phyloP scores from a whole-genome alignment of 1,140 invertebrate species.

The Temnothorax nylanderi region DNA sequence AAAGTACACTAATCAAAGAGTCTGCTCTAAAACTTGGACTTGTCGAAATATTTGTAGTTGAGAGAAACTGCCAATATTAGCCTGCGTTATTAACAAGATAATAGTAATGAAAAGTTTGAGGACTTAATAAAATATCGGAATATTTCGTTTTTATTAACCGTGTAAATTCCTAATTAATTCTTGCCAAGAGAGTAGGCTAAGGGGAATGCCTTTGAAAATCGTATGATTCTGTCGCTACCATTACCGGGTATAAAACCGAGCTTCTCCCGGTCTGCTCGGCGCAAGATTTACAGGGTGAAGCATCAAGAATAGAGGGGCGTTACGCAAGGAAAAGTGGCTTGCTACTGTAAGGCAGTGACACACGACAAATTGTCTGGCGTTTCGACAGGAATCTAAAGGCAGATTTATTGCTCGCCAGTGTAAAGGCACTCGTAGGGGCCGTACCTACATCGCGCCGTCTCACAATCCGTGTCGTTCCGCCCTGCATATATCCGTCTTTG shows the following conservation, averaged over 20 bases:
- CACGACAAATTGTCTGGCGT: slow-evolving; percentile 70
- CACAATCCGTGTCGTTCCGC: slow-evolving; percentile 46
- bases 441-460: slow-evolving; percentile 51
- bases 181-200: not conserved
- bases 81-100: not conserved
- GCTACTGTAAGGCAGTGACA: slow-evolving; percentile 62
- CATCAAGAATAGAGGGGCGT: slow-evolving; percentile 65
- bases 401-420: slow-evolving; percentile 68
- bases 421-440: slow-evolving; percentile 61
- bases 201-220: slow-evolving; percentile 21
- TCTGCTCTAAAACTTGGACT: not conserved
- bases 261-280: slow-evolving; percentile 31
- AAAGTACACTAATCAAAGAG: not conserved
- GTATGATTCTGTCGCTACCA: slow-evolving; percentile 22
- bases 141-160: slow-evolving; percentile 3
- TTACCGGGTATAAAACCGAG: slow-evolving; percentile 35
- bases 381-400: slow-evolving; percentile 72
- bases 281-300: slow-evolving; percentile 50
- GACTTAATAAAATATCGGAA: not conserved
- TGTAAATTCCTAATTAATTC: slow-evolving; percentile 33
- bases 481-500: slow-evolving; percentile 29
- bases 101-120: not conserved
- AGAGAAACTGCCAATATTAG: not conserved
- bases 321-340: slow-evolving; percentile 66
- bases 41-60: not conserved